A percentile compares a stretch with the other conserved stretches of the same genome.
These are phyloP conservation scores for Ischnus inquisitorius DNA, from an alignment of 2,888 invertebrate species.

Conservation along the genomic window DNA sequence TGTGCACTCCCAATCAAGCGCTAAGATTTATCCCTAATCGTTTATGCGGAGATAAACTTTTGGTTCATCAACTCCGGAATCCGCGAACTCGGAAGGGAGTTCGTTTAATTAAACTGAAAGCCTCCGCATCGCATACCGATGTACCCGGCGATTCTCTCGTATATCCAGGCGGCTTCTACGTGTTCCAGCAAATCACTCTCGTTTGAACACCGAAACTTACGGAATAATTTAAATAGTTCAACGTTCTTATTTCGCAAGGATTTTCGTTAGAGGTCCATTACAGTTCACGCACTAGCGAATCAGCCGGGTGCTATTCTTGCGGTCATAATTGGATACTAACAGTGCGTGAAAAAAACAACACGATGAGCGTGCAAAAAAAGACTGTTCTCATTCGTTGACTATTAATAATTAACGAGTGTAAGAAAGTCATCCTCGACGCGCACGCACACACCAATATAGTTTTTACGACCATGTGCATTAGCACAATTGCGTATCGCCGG, in stretches of 20 bases:
- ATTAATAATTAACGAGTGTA: too few relatives aligned
- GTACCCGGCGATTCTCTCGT: neutral
- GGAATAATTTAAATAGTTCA: neutral
- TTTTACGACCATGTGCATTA: too few relatives aligned
- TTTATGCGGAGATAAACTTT: neutral
- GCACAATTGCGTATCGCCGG: too few relatives aligned
- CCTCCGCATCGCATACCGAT: constrained; percentile 5
- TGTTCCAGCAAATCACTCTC: neutral
- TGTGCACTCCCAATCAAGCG: constrained; percentile 14
- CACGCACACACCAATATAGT: too few relatives aligned
- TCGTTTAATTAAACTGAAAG: constrained; percentile 49
- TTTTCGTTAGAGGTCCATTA: neutral
- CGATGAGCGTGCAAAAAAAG: too few relatives aligned
- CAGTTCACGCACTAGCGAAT: neutral
- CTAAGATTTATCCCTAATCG: constrained; percentile 27
- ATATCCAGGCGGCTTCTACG: neutral
- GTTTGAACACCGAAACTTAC: neutral
- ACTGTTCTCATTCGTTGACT: too few relatives aligned
- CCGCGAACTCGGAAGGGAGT: neutral
- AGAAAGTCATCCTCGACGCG: too few relatives aligned
- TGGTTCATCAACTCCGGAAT: constrained; percentile 36
- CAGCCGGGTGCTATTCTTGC: too few relatives aligned
- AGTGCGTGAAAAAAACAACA: too few relatives aligned
- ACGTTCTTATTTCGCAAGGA: too few relatives aligned
- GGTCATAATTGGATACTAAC: too few relatives aligned